phyloP scores from a whole-genome alignment of 2,797 vertebrate species.

The Philypnodon macrostomus region DNA sequence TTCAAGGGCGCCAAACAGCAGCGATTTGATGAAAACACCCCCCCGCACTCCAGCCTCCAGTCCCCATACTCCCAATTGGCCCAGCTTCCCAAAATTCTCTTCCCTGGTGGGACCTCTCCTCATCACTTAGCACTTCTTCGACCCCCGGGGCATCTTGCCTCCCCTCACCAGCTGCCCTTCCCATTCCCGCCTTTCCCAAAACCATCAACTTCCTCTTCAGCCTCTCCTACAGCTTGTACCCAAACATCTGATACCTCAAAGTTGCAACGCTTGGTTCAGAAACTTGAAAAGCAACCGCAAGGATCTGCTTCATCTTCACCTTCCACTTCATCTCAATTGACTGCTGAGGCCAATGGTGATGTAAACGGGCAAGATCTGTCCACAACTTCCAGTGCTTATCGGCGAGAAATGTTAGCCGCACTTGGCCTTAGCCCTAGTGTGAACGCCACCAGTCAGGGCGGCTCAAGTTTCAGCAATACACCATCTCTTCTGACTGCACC shows the following conservation, averaged over 20 bases:
- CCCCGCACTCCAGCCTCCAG: constrained; percentile 73
- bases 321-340: constrained; percentile 50
- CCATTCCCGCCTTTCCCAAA: constrained; percentile 81
- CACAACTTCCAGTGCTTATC: constrained; percentile 69
- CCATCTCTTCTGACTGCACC: constrained; percentile 55
- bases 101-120: constrained; percentile 74
- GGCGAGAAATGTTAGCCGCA: constrained; percentile 80
- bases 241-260: constrained; percentile 88
- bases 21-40: constrained; percentile 82
- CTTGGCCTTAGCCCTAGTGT: constrained; percentile 76
- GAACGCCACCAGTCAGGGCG: constrained; percentile 51
- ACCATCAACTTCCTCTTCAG: constrained; percentile 68
- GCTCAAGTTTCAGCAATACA: constrained; percentile 37
- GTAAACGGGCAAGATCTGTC: constrained; percentile 65
- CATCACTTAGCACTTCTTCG: constrained; percentile 77
- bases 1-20: constrained; percentile 78
- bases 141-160: constrained; percentile 64
- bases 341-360: constrained; percentile 52
- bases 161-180: constrained; percentile 76
- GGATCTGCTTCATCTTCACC: constrained; percentile 50
- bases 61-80: constrained; percentile 79
- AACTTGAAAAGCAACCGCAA: constrained; percentile 84
- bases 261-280: constrained; percentile 89
- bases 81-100: constrained; percentile 81
- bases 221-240: constrained; percentile 68